A percentile compares a stretch with the other conserved stretches of the same genome.
Evolutionary conservation across 2,888 invertebrate species (phyloP).

Genomic region (Chaetoderma sp.): DNA sequence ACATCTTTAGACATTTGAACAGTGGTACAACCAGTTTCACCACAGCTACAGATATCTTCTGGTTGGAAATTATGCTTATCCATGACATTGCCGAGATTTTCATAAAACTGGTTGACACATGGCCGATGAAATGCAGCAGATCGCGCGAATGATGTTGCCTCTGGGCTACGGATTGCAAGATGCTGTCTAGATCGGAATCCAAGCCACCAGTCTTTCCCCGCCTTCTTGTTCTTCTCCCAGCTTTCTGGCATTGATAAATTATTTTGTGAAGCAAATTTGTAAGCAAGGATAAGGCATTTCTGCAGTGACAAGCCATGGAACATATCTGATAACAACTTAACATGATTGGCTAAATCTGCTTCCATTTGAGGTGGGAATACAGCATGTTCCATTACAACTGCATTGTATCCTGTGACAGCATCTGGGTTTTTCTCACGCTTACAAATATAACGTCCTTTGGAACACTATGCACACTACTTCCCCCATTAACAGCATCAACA

Average conservation of each 20-base stretch:
- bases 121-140: constrained; percentile 34
- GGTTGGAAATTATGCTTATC: not conserved
- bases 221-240: not conserved
- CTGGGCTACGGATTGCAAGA: constrained; percentile 30
- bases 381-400: not conserved
- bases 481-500: not conserved
- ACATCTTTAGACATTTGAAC: constrained; percentile 28
- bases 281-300: not conserved
- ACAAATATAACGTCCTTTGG: constrained; percentile 1
- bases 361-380: not conserved
- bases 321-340: not conserved
- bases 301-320: not conserved
- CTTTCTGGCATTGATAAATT: not conserved
- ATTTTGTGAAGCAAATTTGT: not conserved
- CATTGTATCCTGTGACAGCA: not conserved
- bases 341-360: not conserved
- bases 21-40: constrained; percentile 39
- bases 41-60: constrained; percentile 30
- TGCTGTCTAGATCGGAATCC: constrained; percentile 2
- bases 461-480: not conserved
- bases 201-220: constrained; percentile 11
- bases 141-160: constrained; percentile 35
- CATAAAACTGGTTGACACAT: constrained; percentile 29
- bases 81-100: constrained; percentile 28
- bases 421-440: not conserved